A percentile compares a stretch with the other conserved stretches of the same genome.
Conservation (phyloP, 1,140 invertebrate species). For the Penaeus japonicus region DNA sequence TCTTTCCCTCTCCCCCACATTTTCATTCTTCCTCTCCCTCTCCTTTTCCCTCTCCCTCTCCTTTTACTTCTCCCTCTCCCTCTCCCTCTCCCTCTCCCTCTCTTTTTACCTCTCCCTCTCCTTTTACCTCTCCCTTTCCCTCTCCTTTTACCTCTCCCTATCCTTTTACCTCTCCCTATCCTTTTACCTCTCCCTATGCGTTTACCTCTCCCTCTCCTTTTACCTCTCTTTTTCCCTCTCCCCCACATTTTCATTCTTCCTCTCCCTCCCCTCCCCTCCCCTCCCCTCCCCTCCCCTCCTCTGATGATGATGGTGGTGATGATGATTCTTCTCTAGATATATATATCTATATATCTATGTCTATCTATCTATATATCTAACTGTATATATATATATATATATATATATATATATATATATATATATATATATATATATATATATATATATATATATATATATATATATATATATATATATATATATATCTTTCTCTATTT, state of each 20-base stretch:
- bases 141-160: not conserved
- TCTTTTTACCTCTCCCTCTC: not conserved
- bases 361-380: no score
- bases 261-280: not conserved
- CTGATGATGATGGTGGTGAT: no score
- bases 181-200: not conserved
- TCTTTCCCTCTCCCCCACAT: no score
- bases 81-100: constrained; percentile 1
- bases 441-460: no score
- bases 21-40: not conserved
- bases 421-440: no score
- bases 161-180: not conserved
- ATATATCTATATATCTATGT: not conserved
- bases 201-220: not conserved
- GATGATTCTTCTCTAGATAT: no score
- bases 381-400: no score
- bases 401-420: no score
- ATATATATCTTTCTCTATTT: no score
- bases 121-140: not conserved
- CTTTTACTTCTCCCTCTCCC: not conserved
- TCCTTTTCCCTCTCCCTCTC: not conserved
- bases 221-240: not conserved
- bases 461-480: no score
- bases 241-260: not conserved
- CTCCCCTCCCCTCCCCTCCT: not conserved